Conservation (phyloP, 2,797 vertebrate genomes). For the Acanthopagrus latus region DNA sequence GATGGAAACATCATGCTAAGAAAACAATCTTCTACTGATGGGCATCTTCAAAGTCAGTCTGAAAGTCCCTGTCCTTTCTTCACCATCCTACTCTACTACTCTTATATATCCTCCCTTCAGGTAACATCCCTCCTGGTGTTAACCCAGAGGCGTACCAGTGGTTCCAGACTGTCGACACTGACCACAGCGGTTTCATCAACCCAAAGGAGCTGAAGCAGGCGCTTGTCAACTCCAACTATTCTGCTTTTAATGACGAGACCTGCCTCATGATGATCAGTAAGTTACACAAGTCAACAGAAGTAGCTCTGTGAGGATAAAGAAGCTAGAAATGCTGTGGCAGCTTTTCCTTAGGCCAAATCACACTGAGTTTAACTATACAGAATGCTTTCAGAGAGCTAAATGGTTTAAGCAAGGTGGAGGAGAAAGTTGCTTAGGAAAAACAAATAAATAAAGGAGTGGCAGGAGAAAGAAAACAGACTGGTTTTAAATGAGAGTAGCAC, state of each 20-base stretch:
- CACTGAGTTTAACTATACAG: background rate
- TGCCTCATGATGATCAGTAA: constrained; percentile 98
- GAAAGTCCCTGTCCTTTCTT: background rate
- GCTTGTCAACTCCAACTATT: constrained; percentile 96
- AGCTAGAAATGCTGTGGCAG: background rate
- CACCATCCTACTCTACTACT: background rate
- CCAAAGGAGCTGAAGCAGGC: constrained; percentile 95
- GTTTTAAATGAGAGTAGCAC: constrained; percentile 11
- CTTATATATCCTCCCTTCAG: constrained; percentile 69
- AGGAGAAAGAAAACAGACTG: background rate
- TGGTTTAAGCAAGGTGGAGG: background rate
- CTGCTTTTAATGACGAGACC: constrained; percentile 93
- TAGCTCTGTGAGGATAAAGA: background rate
- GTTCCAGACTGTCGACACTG: constrained; percentile 92
- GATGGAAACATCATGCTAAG: constrained; percentile 4
- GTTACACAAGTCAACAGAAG: constrained; percentile 60
- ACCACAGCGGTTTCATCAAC: constrained; percentile 93
- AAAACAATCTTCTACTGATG: constrained; percentile 26
- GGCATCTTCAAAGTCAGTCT: constrained; percentile 26
- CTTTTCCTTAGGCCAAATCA: constrained; percentile 20
- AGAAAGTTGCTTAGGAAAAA: constrained; percentile 1
- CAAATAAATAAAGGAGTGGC: background rate
- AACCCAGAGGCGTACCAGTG: constrained; percentile 93
- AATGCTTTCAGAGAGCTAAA: background rate
- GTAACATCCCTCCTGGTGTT: constrained; percentile 87